Conservation (phyloP, 2,888 invertebrate genomes). For the Drosophila mercatorum region DNA sequence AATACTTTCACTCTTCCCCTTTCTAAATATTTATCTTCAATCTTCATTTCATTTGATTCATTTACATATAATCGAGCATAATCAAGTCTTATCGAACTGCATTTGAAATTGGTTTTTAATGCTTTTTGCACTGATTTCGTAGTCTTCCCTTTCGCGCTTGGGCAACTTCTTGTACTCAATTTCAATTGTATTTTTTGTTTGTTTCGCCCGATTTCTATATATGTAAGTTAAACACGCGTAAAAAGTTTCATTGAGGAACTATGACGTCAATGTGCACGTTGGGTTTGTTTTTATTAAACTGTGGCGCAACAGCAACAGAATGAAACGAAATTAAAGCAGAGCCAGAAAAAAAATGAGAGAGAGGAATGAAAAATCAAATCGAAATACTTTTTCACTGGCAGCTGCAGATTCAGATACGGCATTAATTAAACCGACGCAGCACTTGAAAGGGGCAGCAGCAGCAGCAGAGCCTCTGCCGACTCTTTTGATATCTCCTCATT, state of each 20-base stretch:
- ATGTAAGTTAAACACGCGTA: conserved; percentile 29
- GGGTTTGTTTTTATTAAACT: conserved; percentile 39
- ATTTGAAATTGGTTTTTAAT: conserved; percentile 35
- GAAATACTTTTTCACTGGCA: conserved; percentile 63
- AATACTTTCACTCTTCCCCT: too few species aligned
- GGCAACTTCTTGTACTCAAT: neutral
- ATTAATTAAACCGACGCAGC: conserved; percentile 67
- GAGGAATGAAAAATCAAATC: conserved; percentile 50
- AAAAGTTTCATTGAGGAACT: conserved; percentile 27
- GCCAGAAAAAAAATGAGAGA: neutral
- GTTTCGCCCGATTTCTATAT: conserved; percentile 10
- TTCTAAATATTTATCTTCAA: too few species aligned
- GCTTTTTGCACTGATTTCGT: conserved; percentile 28
- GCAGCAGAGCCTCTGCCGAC: neutral
- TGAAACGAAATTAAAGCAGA: conserved; percentile 9
- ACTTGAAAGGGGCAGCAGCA: conserved; percentile 27
- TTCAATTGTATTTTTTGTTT: neutral
- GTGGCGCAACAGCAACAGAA: conserved; percentile 52
- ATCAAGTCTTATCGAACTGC: neutral
- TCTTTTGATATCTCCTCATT: conserved; percentile 2
- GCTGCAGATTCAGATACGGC: conserved; percentile 61
- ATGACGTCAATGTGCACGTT: conserved; percentile 71
- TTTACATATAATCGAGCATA: conserved; percentile 5
- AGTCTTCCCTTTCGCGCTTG: conserved; percentile 6
- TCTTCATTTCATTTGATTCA: neutral